A percentile compares a stretch with the other conserved stretches of the same genome.
Conservation (phyloP, 2,888 invertebrate genomes). For the Epiperipatus broadwayi region DNA sequence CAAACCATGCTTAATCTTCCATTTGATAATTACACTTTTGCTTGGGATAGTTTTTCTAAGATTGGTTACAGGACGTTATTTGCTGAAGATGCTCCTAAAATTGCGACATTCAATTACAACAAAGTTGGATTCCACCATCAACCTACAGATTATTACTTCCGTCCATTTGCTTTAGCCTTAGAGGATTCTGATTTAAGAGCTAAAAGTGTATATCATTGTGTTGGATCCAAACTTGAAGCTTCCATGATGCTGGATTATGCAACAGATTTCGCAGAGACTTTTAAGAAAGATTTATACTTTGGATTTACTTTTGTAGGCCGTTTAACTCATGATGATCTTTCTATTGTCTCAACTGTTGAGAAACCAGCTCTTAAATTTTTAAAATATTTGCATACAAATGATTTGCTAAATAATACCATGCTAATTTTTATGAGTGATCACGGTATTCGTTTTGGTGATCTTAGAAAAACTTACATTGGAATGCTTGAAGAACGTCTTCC, state of each 20-base stretch:
- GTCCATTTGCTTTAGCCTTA: slow-evolving; percentile 46
- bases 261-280: too few species aligned
- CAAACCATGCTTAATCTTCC: slow-evolving; percentile 16
- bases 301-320: slow-evolving; percentile 24
- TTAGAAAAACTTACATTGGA: slow-evolving; percentile 50
- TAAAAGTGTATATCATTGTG: slow-evolving; percentile 21
- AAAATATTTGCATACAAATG: slow-evolving; percentile 33
- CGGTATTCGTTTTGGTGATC: slow-evolving; percentile 66
- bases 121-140: slow-evolving; percentile 48
- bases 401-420: slow-evolving; percentile 44
- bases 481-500: too few species aligned
- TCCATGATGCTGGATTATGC: slow-evolving; percentile 21
- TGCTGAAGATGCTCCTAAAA: slow-evolving; percentile 50
- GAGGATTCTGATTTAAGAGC: slow-evolving; percentile 20
- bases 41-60: slow-evolving; percentile 18
- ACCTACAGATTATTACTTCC: slow-evolving; percentile 62
- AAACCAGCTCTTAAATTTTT: slow-evolving; percentile 34
- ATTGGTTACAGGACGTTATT: slow-evolving; percentile 43
- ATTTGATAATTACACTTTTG: slow-evolving; percentile 17
- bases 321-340: slow-evolving; percentile 23
- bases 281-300: too few species aligned
- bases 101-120: slow-evolving; percentile 55
- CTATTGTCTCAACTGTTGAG: slow-evolving; percentile 22
- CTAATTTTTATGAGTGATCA: slow-evolving; percentile 64
- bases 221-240: slow-evolving; percentile 22